phyloP scores from a whole-genome alignment of 2,797 vertebrate species.

The Myotis daubentonii region DNA sequence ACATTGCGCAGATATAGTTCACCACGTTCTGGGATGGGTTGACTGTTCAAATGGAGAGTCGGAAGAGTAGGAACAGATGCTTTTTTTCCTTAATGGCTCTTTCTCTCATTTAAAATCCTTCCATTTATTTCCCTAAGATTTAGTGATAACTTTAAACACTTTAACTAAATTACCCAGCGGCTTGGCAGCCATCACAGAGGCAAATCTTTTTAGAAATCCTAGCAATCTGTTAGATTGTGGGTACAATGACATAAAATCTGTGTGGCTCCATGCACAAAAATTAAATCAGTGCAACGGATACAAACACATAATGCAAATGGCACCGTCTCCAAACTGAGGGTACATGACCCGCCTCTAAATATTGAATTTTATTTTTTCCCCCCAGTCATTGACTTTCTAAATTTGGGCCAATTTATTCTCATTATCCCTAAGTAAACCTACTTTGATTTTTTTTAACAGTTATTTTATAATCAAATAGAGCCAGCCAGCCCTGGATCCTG shows the following conservation, averaged over 20 bases:
- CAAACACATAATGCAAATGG: conserved; percentile 75
- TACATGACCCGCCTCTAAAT: conserved; percentile 68
- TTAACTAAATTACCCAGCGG: conserved; percentile 82
- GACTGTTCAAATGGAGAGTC: conserved; percentile 74
- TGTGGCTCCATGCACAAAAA: conserved; percentile 70
- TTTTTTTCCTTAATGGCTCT: conserved; percentile 71
- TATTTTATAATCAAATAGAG: conserved; percentile 81
- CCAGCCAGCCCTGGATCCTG: conserved; percentile 59
- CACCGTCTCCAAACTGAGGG: conserved; percentile 73
- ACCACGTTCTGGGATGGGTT: conserved; percentile 61
- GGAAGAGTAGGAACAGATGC: conserved; percentile 72
- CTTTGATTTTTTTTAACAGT: conserved; percentile 66
- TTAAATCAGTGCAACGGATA: conserved; percentile 76
- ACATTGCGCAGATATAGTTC: conserved; percentile 79
- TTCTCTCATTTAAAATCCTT: conserved; percentile 77
- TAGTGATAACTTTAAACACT: conserved; percentile 79
- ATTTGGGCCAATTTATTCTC: conserved; percentile 74
- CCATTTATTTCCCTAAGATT: conserved; percentile 81
- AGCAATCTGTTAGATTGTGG: conserved; percentile 78
- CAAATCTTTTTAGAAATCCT: conserved; percentile 80
- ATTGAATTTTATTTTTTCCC: conserved; percentile 70
- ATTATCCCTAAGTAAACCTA: conserved; percentile 73
- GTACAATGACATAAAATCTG: conserved; percentile 73
- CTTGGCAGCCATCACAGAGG: conserved; percentile 81
- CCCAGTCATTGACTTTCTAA: conserved; percentile 71